Conservation (phyloP, 2,113 vertebrate genomes). For the Ariopsis seemanni region DNA sequence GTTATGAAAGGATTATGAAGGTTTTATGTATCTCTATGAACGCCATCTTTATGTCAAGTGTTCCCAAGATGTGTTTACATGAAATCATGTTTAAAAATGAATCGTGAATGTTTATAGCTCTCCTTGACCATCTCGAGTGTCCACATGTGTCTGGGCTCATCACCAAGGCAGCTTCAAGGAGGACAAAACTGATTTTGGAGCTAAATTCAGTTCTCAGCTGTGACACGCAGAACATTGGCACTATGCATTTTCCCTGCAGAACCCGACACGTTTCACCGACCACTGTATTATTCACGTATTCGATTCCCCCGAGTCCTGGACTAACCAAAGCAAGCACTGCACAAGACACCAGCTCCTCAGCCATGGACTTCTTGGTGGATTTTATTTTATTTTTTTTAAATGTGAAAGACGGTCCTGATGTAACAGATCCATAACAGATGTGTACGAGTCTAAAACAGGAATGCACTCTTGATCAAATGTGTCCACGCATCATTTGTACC, state of each 20-base stretch:
- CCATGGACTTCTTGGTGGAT: slow-evolving; percentile 10
- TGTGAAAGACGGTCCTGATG: slow-evolving; percentile 59
- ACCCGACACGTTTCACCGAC: not conserved
- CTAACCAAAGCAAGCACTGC: slow-evolving; percentile 68
- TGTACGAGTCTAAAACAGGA: slow-evolving; percentile 51
- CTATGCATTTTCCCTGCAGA: slow-evolving; percentile 38
- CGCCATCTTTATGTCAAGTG: not conserved
- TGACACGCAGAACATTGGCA: not conserved
- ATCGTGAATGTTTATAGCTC: not conserved
- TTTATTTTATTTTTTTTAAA: slow-evolving; percentile 28
- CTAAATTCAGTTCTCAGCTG: not conserved
- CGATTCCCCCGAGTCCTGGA: slow-evolving; percentile 46
- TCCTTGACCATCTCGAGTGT: not conserved
- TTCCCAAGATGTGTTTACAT: not conserved
- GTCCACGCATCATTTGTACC: slow-evolving; percentile 65
- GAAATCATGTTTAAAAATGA: not conserved
- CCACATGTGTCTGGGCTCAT: not conserved
- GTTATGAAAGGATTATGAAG: not conserved
- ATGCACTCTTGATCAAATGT: slow-evolving; percentile 62
- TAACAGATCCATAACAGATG: slow-evolving; percentile 25
- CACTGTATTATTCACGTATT: slow-evolving; percentile 19
- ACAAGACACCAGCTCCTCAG: slow-evolving; percentile 52
- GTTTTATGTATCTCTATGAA: not conserved
- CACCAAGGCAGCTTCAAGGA: not conserved
- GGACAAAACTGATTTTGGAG: not conserved